Percentiles rank a stretch among this genome's conserved stretches.
Evolutionary conservation across 2,888 invertebrate genomes (phyloP).

Genomic region (Cephus sareptanus): DNA sequence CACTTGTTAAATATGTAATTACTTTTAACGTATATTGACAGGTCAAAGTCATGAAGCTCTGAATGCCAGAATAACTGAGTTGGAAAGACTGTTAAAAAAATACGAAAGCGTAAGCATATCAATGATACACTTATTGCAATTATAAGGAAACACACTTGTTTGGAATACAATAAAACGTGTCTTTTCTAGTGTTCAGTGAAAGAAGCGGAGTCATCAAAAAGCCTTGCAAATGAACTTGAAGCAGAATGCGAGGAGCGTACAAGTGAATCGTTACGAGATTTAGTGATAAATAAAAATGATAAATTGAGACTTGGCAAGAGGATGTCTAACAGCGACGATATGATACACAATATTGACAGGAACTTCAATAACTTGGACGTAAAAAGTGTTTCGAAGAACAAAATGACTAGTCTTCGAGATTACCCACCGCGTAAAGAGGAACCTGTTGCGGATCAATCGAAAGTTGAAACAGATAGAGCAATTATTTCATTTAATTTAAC

Average conservation of each 20-base stretch:
- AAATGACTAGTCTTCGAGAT: conserved; percentile 50
- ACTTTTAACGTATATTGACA: background rate
- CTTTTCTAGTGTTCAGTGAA: background rate
- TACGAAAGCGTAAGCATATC: conserved; percentile 27
- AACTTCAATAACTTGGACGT: conserved; percentile 41
- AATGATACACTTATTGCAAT: background rate
- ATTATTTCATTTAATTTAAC: conserved; percentile 12
- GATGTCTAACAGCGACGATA: conserved; percentile 33
- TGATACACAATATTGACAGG: conserved; percentile 38
- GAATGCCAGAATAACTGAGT: conserved; percentile 56
- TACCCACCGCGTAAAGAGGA: conserved; percentile 59
- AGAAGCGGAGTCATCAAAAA: conserved; percentile 21
- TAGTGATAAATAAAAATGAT: conserved; percentile 35
- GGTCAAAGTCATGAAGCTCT: conserved; percentile 5
- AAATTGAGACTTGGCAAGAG: conserved; percentile 28
- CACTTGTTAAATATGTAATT: background rate
- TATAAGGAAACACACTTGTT: background rate
- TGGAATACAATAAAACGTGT: background rate
- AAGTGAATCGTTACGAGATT: conserved; percentile 41
- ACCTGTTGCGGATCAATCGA: conserved; percentile 26
- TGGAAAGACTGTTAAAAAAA: conserved; percentile 50
- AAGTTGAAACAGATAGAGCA: conserved; percentile 17
- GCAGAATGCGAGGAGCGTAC: conserved; percentile 38
- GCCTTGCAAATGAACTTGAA: conserved; percentile 39
- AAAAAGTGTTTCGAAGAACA: conserved; percentile 41